phyloP scores from a whole-genome alignment of 2,888 invertebrate genomes.

The Caenorhabditis wallacei region DNA sequence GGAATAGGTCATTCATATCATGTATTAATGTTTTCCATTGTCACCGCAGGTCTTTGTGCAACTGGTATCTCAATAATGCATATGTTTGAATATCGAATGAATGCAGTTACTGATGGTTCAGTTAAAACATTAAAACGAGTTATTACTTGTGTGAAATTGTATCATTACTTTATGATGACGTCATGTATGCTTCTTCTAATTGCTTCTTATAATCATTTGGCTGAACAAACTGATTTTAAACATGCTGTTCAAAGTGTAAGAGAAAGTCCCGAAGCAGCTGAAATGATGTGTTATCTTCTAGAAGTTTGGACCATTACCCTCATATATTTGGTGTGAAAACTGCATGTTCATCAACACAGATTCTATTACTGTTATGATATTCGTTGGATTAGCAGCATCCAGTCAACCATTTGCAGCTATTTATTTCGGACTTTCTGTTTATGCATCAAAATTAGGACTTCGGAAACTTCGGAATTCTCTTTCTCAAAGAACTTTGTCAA shows the following conservation, averaged over 20 bases:
- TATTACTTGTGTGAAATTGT: conserved; percentile 32
- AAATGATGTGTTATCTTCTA: not conserved
- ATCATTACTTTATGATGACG: conserved; percentile 56
- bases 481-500: conserved; percentile 25
- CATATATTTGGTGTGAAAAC: conserved; percentile 53
- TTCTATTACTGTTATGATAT: conserved; percentile 26
- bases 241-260: conserved; percentile 10
- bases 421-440: conserved; percentile 40
- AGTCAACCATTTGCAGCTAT: conserved; percentile 46
- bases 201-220: conserved; percentile 33
- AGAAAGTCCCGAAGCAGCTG: not conserved
- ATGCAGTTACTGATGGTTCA: conserved; percentile 47
- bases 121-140: conserved; percentile 16
- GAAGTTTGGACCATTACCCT: conserved; percentile 28
- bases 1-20: conserved; percentile 24
- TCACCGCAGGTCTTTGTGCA: conserved; percentile 32
- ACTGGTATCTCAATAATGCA: conserved; percentile 47
- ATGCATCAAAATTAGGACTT: conserved; percentile 36
- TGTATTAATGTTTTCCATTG: conserved; percentile 30
- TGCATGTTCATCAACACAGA: conserved; percentile 54
- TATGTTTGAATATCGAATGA: conserved; percentile 47
- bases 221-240: conserved; percentile 35
- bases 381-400: conserved; percentile 39
- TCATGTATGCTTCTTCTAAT: conserved; percentile 41
- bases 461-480: conserved; percentile 35